phyloP scores from a whole-genome alignment of 2,888 invertebrate genomes.

The Syrista parreyssii region DNA sequence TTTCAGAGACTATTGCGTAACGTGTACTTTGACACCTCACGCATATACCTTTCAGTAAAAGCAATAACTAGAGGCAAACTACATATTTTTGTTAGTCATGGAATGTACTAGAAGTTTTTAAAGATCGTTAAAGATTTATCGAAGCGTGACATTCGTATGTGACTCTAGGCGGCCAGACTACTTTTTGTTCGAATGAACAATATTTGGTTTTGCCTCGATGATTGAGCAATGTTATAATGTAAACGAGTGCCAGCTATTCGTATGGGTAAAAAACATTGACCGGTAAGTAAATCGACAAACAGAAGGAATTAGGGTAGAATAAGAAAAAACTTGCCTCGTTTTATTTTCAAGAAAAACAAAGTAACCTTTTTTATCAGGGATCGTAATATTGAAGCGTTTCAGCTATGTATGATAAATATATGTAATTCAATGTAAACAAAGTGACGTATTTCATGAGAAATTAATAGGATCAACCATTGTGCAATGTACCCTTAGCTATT shows the following conservation, averaged over 20 bases:
- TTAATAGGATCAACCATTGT: neutral
- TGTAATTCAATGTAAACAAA: neutral
- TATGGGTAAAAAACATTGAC: no score
- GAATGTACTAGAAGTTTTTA: slow-evolving; percentile 5
- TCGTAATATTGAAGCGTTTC: neutral
- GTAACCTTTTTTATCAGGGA: neutral
- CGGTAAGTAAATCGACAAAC: neutral
- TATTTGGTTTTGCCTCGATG: neutral
- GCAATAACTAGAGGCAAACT: neutral
- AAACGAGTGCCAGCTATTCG: no score
- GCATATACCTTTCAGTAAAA: neutral
- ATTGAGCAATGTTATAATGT: neutral
- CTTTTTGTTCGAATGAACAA: neutral
- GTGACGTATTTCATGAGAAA: neutral
- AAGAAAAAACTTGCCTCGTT: neutral
- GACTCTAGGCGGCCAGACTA: neutral
- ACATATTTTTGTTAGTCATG: neutral
- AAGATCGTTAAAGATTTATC: neutral
- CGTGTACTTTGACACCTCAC: neutral
- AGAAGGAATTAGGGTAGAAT: neutral
- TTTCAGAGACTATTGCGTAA: neutral
- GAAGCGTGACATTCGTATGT: neutral
- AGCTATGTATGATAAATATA: neutral
- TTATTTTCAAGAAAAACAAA: neutral
- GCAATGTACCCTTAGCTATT: neutral